Base-by-base conservation (phyloP, 92 coral and sea anemone genomes). In the Phenganax stokvisi region DNA sequence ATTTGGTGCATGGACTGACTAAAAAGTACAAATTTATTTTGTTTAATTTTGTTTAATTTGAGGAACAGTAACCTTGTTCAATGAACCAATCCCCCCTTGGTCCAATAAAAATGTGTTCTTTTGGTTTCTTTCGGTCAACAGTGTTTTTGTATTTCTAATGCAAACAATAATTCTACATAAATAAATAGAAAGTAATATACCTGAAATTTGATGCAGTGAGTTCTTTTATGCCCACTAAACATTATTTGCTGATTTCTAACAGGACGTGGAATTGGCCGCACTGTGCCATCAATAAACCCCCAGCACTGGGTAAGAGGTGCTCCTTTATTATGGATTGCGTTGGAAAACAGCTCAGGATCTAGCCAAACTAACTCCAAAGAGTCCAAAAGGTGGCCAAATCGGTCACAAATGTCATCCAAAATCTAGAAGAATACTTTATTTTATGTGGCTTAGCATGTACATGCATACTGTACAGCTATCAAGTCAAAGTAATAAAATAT, bases 241-340 rank as follows among this genome's bases (percentile, higher is more conserved):
- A 89, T 86, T 13, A 89, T 86, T 37, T 80, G 60, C 57, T 88
- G 91, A 77, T 86, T 86, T 29, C 85, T 16, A 8, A 80, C 77
- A 13, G 92, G 89, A 27, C 91, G 85, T 82, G 91, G 76, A 13
- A 88, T 88, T 15, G 88, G 90, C 51, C 88, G 25, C 9, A 85
- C 83, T 17, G 92, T 89, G 70, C 89, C 89, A 79, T 89, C 88
- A 0, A 88, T 74, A 65, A 88, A 85, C 6, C 83, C 90, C 90
- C 90, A 88, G 81, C 90, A 88, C 59, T 74, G 80, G 11, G 62
- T 10, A 12, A 89, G 75, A 37, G 89, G 89, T 69, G 89, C 92
- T 9, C 89, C 89, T 84, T 89, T 86, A 13, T 3, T 54, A 29
- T 81, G 81, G 15, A 82, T 79, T 10, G 85, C 89, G 51, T 57